Base-by-base conservation (phyloP, 2,888 invertebrate genomes). In the Archips crataeganus region DNA sequence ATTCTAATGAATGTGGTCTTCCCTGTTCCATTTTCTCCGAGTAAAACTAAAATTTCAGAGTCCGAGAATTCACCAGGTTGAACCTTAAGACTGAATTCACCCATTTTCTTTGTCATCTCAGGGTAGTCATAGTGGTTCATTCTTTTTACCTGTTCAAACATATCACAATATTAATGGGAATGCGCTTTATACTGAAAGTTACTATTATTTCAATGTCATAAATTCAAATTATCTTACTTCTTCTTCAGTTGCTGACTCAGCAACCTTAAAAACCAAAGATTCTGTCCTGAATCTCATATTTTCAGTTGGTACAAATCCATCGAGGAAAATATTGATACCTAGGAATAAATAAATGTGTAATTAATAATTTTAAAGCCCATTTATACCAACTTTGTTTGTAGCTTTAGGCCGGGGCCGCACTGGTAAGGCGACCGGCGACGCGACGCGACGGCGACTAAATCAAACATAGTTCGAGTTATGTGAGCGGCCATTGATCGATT, bases 1-100 rank as follows among this genome's bases (percentile, higher is more conserved):
- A 99, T 98, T 84, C 99, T 95, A 85, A 99, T 99, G 88, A 99
- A 99, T 8, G 99, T 99, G 0, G 99, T 99, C 94, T 99, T 99
- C 63, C 99, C 99, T 36, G 99, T 99, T 77, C 99, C 99, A 89
- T 99, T 99, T 90, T 99, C 99, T 57, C 98, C 98, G 75, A 99
- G 95, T 87, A 99, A 95, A 10, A 99, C 99, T 84, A 99, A 96
- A 90, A 99, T 99, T 94, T 99, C 99, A 0, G 99, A 99, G 92
- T 99, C 99, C 13, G 99, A 99, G 91, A 99, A 99, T 87, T 99
- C 98, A 10, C 99, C 99, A 77, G 97, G 95, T 77, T 97, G 96
- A 10, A 99, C 98, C 3, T 94, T 91, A 78, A 99, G 94, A 70
- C 96, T 94, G 89, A 99, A 99, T 81, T 94, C 84, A 59, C 97